Evolutionary conservation across 2,113 vertebrate species (phyloP).

Genomic region (Electrona antarctica): DNA sequence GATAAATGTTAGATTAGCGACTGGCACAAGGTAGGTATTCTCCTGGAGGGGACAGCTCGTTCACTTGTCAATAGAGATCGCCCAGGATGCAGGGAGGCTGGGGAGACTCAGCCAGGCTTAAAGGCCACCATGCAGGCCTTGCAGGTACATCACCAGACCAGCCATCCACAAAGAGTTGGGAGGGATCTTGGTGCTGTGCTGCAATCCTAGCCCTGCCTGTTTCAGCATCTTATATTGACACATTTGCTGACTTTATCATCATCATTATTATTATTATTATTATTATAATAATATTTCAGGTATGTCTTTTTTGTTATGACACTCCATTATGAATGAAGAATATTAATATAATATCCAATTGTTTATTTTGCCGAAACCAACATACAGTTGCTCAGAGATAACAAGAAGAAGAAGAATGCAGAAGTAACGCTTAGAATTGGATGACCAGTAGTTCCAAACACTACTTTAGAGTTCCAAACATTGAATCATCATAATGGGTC

Average conservation of each 20-base stretch:
- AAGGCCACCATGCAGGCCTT: constrained; percentile 88
- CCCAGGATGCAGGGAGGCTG: constrained; percentile 77
- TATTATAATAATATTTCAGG: too few species aligned
- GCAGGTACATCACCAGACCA: constrained; percentile 65
- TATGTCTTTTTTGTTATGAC: too few species aligned
- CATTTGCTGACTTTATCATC: constrained; percentile 60
- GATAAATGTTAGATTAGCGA: constrained; percentile 95
- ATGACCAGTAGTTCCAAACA: too few species aligned
- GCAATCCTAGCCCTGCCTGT: constrained; percentile 65
- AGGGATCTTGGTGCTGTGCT: constrained; percentile 40
- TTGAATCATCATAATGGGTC: too few species aligned
- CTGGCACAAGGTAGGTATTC: constrained; percentile 81
- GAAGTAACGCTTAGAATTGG: too few species aligned
- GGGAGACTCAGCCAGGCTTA: constrained; percentile 86
- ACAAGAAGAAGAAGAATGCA: too few species aligned
- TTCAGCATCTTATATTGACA: constrained; percentile 75
- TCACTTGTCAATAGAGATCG: constrained; percentile 92
- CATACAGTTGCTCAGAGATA: too few species aligned
- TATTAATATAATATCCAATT: too few species aligned
- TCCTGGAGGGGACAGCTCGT: constrained; percentile 86
- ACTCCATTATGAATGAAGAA: too few species aligned
- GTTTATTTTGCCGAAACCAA: too few species aligned
- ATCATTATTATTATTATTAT: too few species aligned
- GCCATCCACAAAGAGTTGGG: constrained; percentile 47
- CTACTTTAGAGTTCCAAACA: too few species aligned